Conservation (phyloP, 2,797 vertebrate species). For the Urophycis tenuis region DNA sequence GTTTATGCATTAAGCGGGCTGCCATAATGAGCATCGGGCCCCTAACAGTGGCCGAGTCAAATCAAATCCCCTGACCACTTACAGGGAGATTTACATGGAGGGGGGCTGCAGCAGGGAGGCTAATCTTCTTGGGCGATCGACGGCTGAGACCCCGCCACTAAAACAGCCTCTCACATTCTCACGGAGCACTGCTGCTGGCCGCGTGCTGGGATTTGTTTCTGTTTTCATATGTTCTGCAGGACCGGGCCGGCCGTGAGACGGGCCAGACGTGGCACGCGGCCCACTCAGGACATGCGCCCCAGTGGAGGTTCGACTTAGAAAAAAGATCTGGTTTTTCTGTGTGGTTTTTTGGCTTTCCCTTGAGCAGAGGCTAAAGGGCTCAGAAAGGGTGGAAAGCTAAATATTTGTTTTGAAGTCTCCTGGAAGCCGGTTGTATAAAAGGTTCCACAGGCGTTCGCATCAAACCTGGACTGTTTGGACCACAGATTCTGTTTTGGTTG, state of each 20-base stretch:
- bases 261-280: slow-evolving; percentile 64
- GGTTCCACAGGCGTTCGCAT: slow-evolving; percentile 89
- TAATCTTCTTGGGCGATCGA: slow-evolving; percentile 68
- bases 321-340: slow-evolving; percentile 57
- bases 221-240: slow-evolving; percentile 64
- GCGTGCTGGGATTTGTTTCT: slow-evolving; percentile 67
- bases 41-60: slow-evolving; percentile 63
- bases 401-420: slow-evolving; percentile 94
- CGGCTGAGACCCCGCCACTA: slow-evolving; percentile 47
- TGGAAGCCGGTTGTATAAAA: slow-evolving; percentile 96
- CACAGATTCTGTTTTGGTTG: slow-evolving; percentile 89
- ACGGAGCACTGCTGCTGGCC: slow-evolving; percentile 54
- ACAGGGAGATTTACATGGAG: slow-evolving; percentile 65
- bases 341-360: slow-evolving; percentile 73
- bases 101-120: slow-evolving; percentile 42
- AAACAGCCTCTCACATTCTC: slow-evolving; percentile 65
- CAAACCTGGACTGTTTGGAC: slow-evolving; percentile 84
- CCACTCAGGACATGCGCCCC: slow-evolving; percentile 75
- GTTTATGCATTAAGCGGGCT: slow-evolving; percentile 64
- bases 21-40: slow-evolving; percentile 62
- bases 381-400: slow-evolving; percentile 92
- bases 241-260: slow-evolving; percentile 32
- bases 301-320: slow-evolving; percentile 50
- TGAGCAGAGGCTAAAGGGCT: slow-evolving; percentile 79
- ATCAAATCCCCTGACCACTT: slow-evolving; percentile 70